Base-by-base conservation (phyloP, 30 jellyfish, hydroid and myxozoan genomes). In the Sanderia malayensis region DNA sequence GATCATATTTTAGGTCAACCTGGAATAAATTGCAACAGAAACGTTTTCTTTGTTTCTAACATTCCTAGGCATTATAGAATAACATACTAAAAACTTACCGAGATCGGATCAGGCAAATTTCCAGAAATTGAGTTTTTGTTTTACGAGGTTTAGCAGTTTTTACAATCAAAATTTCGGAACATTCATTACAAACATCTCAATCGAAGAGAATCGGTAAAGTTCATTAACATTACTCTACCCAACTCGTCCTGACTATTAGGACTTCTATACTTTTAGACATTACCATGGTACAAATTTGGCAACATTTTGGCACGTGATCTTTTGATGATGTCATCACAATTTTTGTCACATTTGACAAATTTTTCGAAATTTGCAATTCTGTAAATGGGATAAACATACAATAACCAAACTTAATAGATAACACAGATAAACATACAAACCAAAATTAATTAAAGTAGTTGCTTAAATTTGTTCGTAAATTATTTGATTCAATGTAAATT, bases 31-130 rank as follows among this genome's bases (percentile, higher is more conserved):
- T 49, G 64, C 64, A 49, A 49, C 64, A 49, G 64, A 49, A 49
- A 49, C 64, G 23, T 49, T 67, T 67, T 34, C 33, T 26, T 47
- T 67, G 27, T 31, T 67, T 67, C 27, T 44, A 41, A 47, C 79
- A 67, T 67, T 47, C 49, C 63, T 34, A 1, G 49, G 37, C 4
- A 67, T 19, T 31, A 46, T 9, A 67, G 64, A 67, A 67, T 45
- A 44, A 32, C 65, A 67, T 67, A 67, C 79, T 67, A 67, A 67
- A 67, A 34, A 67, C 44, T 67, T 67, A 31, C 79, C 28, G 4
- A 41, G 37, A 67, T 31, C 24, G 37, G 64, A 67, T 67, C 24
- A 34, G 79, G 79, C 79, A 67, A 32, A 32, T 67, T 67, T 67
- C 49, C 64, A 67, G 79, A 67, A 32, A 67, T 19, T 44, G 79